Base-by-base conservation (phyloP, 2,888 invertebrate genomes). In the Eupithecia abbreviata region DNA sequence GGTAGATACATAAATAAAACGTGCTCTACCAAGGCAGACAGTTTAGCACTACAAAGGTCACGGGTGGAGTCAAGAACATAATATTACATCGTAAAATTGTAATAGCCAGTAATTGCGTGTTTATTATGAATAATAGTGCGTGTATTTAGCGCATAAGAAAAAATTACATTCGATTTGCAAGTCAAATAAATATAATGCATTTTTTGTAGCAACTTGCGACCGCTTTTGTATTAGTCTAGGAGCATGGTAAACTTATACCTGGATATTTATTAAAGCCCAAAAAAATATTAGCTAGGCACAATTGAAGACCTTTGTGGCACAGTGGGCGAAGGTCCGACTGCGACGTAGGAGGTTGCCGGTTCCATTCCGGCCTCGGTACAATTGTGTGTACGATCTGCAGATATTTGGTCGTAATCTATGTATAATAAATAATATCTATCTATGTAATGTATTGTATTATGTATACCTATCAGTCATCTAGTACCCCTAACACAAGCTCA, bases 51-150 rank as follows among this genome's bases (percentile, higher is more conserved):
- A 30, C 7, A 62, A 13, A 62, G 62, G 62, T 62, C 18, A 62
- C 30, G 12, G 62, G 18, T 12, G 4, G 30, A 62, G 12, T 30
- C 62, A 62, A 62, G 62, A 62, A 30, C 62, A 62, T 62, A 62
- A 62, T 30, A 30, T 30, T 62, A 30, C 12, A 30, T 62, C 18
- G 18, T 62, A 62, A 62, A 62, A 62, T 62, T 62, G 62, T 62
- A 62, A 62, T 66, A 42, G 66, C 42, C 42, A 42, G 42, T 68
- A 68, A 68, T 45, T 43, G 68, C 68, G 68, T 68, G 68, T 68
- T 68, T 68, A 68, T 45, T 68, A 45, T n/a, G 45, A 68, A 18
- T 67, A 15, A 67, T 67, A 67, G 67, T 70, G 70, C 49, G 70
- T 70, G 68, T 68, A n/a, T n/a, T 45, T 43, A 0, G 45, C 43